phyloP scores from a whole-genome alignment of 1,140 invertebrate genomes.

The Pantala flavescens region DNA sequence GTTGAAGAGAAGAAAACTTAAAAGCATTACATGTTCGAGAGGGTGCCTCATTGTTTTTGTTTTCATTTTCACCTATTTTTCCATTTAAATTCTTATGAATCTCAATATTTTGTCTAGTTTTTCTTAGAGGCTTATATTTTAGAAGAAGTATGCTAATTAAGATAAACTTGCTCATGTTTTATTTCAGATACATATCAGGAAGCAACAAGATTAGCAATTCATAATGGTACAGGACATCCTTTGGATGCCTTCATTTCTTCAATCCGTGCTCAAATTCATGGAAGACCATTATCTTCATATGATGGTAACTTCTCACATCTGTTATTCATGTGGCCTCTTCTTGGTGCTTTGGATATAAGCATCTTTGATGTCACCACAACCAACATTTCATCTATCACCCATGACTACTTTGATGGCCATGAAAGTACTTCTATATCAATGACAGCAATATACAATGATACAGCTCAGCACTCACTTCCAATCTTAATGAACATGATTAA shows the following conservation, averaged over 20 bases:
- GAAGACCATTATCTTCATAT: conserved; percentile 35
- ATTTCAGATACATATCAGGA: conserved; percentile 19
- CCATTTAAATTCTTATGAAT: too few species aligned
- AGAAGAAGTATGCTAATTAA: too few species aligned
- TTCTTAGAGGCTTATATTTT: too few species aligned
- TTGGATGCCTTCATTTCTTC: conserved; percentile 20
- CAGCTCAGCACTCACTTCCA: conserved; percentile 65
- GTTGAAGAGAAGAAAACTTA: too few species aligned
- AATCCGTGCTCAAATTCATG: not conserved
- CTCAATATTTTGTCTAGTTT: too few species aligned
- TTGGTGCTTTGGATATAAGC: conserved; percentile 52
- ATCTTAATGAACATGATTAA: conserved; percentile 62
- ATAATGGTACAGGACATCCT: not conserved
- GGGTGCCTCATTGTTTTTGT: too few species aligned
- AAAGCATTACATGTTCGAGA: too few species aligned
- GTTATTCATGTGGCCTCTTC: conserved; percentile 46
- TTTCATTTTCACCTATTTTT: too few species aligned
- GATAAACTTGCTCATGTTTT: not conserved
- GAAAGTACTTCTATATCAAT: conserved; percentile 36
- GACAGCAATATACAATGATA: conserved; percentile 66
- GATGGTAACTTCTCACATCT: conserved; percentile 52
- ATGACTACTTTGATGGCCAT: not conserved
- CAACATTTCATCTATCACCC: not conserved
- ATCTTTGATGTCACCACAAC: conserved; percentile 39
- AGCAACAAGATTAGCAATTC: conserved; percentile 14